phyloP scores from a whole-genome alignment of 2,113 vertebrate species.

The Lipophrys pholis region DNA sequence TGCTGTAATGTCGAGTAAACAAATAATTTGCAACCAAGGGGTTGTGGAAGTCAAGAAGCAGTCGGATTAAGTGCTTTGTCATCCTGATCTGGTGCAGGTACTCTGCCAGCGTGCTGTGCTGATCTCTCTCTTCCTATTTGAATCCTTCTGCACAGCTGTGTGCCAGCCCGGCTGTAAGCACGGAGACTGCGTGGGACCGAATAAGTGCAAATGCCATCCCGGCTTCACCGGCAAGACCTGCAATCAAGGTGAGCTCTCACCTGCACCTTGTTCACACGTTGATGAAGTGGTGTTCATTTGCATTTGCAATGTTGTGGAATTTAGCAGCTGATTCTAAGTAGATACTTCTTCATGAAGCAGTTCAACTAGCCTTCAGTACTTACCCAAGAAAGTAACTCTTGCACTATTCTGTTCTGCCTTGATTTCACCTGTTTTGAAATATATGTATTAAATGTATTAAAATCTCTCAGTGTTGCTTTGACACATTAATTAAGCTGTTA shows the following conservation, averaged over 20 bases:
- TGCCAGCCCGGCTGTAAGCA: slow-evolving; percentile 96
- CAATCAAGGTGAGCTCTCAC: slow-evolving; percentile 90
- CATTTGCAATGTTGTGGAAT: not conserved
- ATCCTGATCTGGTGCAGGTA: slow-evolving; percentile 54
- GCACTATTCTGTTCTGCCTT: no score
- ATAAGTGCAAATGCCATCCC: slow-evolving; percentile 95
- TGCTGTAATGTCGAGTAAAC: slow-evolving; percentile 40
- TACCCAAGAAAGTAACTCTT: no score
- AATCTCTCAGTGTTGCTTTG: no score
- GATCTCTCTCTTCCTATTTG: slow-evolving; percentile 63
- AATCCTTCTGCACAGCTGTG: slow-evolving; percentile 84
- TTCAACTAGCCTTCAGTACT: no score
- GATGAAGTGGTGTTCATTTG: slow-evolving; percentile 4
- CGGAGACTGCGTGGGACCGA: slow-evolving; percentile 93
- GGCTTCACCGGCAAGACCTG: slow-evolving; percentile 97
- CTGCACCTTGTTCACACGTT: not conserved
- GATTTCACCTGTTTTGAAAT: no score
- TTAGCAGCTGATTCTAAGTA: no score
- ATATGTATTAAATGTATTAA: no score
- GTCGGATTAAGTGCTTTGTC: slow-evolving; percentile 66
- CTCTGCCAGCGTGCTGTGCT: slow-evolving; percentile 50
- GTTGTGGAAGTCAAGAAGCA: slow-evolving; percentile 46
- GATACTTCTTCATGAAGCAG: no score
- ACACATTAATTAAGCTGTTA: no score
- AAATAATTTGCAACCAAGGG: slow-evolving; percentile 49